These are phyloP conservation scores for Uloborus plumipes DNA, from an alignment of 2,888 invertebrate genomes.

Conservation along the genomic window DNA sequence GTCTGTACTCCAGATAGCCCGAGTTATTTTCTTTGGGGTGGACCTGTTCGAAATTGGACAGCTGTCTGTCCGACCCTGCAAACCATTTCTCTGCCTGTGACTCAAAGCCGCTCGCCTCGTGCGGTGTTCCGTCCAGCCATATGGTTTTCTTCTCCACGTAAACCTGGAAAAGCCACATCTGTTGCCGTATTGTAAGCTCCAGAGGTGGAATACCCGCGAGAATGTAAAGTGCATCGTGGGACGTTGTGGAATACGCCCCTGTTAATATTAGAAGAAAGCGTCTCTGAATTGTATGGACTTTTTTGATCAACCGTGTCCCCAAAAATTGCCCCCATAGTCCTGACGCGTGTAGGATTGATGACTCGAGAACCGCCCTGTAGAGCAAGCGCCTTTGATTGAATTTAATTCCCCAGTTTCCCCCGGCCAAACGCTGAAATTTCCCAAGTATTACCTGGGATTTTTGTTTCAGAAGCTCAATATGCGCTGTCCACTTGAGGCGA, in stretches of 20 bases:
- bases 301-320: no score
- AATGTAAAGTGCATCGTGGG: not conserved
- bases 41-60: no score
- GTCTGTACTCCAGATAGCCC: not conserved
- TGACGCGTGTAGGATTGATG: not conserved
- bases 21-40: no score
- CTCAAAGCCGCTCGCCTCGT: no score
- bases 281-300: not conserved
- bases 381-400: not conserved
- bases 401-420: not conserved
- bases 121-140: no score
- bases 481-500: not conserved
- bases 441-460: not conserved
- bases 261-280: not conserved
- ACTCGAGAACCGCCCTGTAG: not conserved
- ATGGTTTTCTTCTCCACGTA: not conserved
- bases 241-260: not conserved
- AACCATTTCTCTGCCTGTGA: no score
- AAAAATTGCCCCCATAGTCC: not conserved
- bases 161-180: not conserved
- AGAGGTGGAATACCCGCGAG: not conserved
- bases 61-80: no score
- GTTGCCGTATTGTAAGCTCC: no score
- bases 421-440: not conserved
- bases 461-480: not conserved